phyloP scores from a whole-genome alignment of 2,888 invertebrate species.

The Lepetodrilus schrolli region DNA sequence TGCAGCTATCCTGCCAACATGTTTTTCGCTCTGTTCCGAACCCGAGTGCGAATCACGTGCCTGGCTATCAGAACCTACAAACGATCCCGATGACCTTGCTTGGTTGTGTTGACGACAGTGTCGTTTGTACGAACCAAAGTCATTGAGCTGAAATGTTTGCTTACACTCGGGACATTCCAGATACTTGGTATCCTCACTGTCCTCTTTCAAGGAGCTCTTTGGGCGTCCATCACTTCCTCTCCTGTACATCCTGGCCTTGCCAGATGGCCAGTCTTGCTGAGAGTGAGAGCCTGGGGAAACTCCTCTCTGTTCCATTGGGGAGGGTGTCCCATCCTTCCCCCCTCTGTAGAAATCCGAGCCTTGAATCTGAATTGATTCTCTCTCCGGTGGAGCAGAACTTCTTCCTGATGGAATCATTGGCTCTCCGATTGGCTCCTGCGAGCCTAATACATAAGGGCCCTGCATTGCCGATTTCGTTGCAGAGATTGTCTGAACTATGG shows the following conservation, averaged over 20 bases:
- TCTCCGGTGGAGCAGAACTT: slow-evolving; percentile 11
- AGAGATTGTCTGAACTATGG: slow-evolving; percentile 72
- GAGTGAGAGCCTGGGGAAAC: neutral
- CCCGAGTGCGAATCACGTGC: slow-evolving; percentile 50
- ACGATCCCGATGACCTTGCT: slow-evolving; percentile 48
- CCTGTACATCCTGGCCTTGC: neutral
- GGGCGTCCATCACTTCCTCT: slow-evolving; percentile 16
- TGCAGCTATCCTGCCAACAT: slow-evolving; percentile 30
- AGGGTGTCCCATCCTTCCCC: neutral
- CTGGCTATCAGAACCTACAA: slow-evolving; percentile 52
- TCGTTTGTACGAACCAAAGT: slow-evolving; percentile 70
- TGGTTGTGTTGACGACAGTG: slow-evolving; percentile 67
- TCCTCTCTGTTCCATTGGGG: neutral
- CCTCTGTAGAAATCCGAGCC: neutral
- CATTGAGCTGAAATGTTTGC: slow-evolving; percentile 68
- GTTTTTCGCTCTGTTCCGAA: slow-evolving; percentile 47
- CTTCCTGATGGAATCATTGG: neutral
- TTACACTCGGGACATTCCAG: slow-evolving; percentile 67
- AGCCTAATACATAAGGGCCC: slow-evolving; percentile 33
- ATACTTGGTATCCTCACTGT: slow-evolving; percentile 51
- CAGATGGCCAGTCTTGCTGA: neutral
- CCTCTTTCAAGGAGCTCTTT: slow-evolving; percentile 19
- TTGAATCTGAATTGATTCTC: neutral
- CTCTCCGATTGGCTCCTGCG: neutral
- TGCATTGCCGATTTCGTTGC: slow-evolving; percentile 64